phyloP scores from a whole-genome alignment of 2,888 invertebrate genomes.

The Mellilla xanthometata region DNA sequence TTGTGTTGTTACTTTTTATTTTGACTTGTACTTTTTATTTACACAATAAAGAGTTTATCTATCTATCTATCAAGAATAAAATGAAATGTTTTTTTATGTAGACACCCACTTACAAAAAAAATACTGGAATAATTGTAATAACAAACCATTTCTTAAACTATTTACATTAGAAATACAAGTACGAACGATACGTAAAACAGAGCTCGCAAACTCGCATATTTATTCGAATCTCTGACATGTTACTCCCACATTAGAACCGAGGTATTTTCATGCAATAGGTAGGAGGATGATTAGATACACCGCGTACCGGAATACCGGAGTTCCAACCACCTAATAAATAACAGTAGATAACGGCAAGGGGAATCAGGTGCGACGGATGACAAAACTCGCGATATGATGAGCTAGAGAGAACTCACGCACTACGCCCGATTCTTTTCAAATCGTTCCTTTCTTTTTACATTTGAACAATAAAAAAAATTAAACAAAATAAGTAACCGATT shows the following conservation, averaged over 20 bases:
- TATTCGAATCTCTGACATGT: not conserved
- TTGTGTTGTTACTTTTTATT: too few species aligned
- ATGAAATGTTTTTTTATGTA: too few species aligned
- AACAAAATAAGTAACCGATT: too few species aligned
- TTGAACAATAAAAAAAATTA: too few species aligned
- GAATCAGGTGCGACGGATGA: slow-evolving; percentile 40
- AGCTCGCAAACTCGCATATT: not conserved
- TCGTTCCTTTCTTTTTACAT: too few species aligned
- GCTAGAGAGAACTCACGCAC: slow-evolving; percentile 35
- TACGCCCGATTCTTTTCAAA: not conserved
- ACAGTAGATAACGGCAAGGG: slow-evolving; percentile 30
- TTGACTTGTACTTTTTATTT: too few species aligned
- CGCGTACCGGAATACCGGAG: slow-evolving; percentile 9
- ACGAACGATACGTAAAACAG: not conserved
- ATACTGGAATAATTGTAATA: too few species aligned
- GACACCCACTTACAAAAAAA: too few species aligned
- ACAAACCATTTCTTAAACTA: too few species aligned
- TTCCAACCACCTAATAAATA: slow-evolving; percentile 21
- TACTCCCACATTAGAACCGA: slow-evolving; percentile 1
- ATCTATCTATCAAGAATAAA: too few species aligned
- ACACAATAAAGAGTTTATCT: too few species aligned
- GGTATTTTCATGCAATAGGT: slow-evolving; percentile 7
- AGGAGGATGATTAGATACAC: not conserved
- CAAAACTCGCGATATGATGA: slow-evolving; percentile 28
- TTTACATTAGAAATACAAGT: not conserved